phyloP scores from a whole-genome alignment of 2,888 invertebrate species.

The Criorhina ranunculi region DNA sequence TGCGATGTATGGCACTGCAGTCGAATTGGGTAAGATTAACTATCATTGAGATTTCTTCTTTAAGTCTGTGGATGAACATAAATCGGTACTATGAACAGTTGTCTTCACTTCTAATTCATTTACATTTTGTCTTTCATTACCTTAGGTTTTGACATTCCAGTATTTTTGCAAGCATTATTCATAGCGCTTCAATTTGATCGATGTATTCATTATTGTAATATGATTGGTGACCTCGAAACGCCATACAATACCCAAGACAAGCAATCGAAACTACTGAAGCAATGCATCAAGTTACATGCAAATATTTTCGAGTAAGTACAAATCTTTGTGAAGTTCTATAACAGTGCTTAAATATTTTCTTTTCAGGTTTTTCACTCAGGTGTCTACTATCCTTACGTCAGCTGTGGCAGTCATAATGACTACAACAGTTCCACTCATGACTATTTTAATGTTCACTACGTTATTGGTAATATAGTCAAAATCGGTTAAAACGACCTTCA shows the following conservation, averaged over 20 bases:
- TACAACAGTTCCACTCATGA: constrained; percentile 36
- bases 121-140: too few relatives aligned
- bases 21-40: constrained; percentile 46
- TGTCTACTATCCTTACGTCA: constrained; percentile 20
- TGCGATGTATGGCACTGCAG: constrained; percentile 39
- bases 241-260: constrained; percentile 29
- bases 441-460: constrained; percentile 16
- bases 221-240: constrained; percentile 47
- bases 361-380: constrained; percentile 45
- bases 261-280: constrained; percentile 40
- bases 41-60: background rate
- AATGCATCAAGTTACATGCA: constrained; percentile 39
- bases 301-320: constrained; percentile 32
- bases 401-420: constrained; percentile 27
- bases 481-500: too few relatives aligned
- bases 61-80: too few relatives aligned
- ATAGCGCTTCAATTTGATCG: constrained; percentile 50
- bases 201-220: constrained; percentile 34
- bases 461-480: constrained; percentile 50
- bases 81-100: background rate
- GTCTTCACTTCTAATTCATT: background rate
- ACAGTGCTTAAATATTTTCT: background rate
- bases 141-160: constrained; percentile 52
- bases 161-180: constrained; percentile 41
- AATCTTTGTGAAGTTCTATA: background rate